These are phyloP conservation scores for Oreochromis aureus DNA, from an alignment of 2,113 vertebrate species.

Conservation along the genomic window DNA sequence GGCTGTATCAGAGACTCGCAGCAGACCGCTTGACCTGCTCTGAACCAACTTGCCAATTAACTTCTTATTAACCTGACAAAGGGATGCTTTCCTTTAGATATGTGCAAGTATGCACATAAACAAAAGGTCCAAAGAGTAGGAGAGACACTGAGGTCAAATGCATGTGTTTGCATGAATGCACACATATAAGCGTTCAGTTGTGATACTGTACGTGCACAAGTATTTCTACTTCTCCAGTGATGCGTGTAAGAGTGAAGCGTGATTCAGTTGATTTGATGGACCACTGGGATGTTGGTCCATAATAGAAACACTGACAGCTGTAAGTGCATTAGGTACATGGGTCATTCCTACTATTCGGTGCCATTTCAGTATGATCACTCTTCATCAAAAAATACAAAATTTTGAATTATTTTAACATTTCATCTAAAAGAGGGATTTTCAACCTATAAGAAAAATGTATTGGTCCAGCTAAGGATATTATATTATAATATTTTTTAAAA, in stretches of 20 bases:
- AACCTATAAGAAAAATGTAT: too few relatives aligned
- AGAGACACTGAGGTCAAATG: neutral
- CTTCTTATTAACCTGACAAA: neutral
- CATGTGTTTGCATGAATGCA: neutral
- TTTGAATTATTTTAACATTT: too few relatives aligned
- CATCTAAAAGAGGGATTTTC: too few relatives aligned
- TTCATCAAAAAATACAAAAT: too few relatives aligned
- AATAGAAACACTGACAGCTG: neutral
- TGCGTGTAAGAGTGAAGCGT: neutral
- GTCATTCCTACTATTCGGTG: too few relatives aligned
- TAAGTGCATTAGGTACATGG: neutral
- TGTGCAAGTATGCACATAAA: neutral
- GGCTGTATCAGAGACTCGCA: neutral
- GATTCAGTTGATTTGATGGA: neutral
- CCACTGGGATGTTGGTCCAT: neutral
- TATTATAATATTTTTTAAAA: too few relatives aligned
- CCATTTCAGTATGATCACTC: too few relatives aligned
- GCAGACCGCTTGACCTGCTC: neutral
- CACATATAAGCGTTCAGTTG: neutral
- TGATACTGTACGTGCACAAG: neutral
- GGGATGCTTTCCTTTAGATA: neutral
- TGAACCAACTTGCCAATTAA: slow-evolving; percentile 26
- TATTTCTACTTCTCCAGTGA: neutral
- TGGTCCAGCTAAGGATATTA: too few relatives aligned
- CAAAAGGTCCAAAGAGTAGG: neutral